Evolutionary conservation across 1,140 invertebrate genomes (phyloP).

Genomic region (Drosophila varians): DNA sequence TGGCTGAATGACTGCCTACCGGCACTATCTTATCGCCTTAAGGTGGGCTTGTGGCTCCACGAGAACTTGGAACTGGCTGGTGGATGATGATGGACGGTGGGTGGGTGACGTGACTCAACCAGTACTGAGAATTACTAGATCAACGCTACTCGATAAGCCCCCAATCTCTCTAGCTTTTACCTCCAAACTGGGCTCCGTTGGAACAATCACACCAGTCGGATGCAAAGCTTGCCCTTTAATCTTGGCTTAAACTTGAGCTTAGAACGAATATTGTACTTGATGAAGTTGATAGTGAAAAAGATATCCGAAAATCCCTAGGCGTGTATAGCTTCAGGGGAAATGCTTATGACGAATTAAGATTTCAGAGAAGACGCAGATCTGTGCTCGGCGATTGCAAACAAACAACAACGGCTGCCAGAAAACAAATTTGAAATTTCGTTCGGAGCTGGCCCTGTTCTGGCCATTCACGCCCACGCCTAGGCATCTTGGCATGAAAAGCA

Average conservation of each 20-base stretch:
- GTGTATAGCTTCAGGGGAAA: constrained; percentile 28
- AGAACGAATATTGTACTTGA: too few species aligned
- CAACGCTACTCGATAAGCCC: constrained; percentile 17
- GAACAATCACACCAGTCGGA: background rate
- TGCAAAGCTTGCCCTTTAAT: background rate
- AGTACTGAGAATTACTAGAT: background rate
- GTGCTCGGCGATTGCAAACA: constrained; percentile 31
- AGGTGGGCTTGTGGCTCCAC: constrained; percentile 75
- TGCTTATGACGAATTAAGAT: constrained; percentile 46
- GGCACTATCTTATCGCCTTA: constrained; percentile 75
- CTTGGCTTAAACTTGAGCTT: background rate
- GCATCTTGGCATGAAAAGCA: constrained; percentile 19
- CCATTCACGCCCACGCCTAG: background rate
- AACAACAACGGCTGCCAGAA: constrained; percentile 12
- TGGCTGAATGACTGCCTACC: constrained; percentile 25
- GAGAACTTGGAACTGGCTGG: constrained; percentile 32
- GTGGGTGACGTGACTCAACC: constrained; percentile 20
- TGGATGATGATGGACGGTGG: background rate
- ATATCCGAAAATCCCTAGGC: too few species aligned
- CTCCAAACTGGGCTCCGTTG: background rate
- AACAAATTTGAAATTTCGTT: background rate
- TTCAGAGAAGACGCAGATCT: constrained; percentile 40
- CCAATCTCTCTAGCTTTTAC: background rate
- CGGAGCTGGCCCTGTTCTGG: constrained; percentile 13
- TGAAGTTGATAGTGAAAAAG: too few species aligned